These are phyloP conservation scores for Propithecus deckenii DNA, from an alignment of 2,797 vertebrate genomes.

Conservation along the genomic window DNA sequence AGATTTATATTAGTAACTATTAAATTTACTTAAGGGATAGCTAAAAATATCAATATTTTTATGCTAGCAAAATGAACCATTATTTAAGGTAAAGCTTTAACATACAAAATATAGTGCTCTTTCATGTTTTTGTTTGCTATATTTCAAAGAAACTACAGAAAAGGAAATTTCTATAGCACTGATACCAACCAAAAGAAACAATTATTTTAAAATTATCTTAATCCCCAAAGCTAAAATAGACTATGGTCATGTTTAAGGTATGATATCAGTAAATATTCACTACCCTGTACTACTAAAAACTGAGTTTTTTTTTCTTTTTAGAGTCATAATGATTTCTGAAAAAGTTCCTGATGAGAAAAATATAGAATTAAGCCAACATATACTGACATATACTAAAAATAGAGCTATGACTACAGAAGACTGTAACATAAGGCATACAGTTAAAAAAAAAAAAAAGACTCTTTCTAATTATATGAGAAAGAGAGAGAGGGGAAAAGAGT, in stretches of 20 bases:
- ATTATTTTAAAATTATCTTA: neutral
- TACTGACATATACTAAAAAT: constrained; percentile 67
- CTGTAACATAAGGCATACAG: neutral
- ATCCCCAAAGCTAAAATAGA: neutral
- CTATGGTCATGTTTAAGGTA: neutral
- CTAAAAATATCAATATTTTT: neutral
- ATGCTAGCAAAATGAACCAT: neutral
- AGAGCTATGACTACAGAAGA: neutral
- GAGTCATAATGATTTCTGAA: neutral
- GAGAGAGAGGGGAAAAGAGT: neutral
- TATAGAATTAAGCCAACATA: constrained; percentile 13
- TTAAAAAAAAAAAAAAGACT: neutral
- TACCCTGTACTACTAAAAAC: neutral
- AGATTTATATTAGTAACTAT: neutral
- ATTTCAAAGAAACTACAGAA: neutral
- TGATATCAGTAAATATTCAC: neutral
- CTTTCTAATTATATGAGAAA: constrained; percentile 13
- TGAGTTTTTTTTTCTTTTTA: neutral
- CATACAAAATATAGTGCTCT: neutral
- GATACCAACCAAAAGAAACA: neutral
- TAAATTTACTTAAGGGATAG: neutral
- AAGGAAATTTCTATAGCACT: neutral
- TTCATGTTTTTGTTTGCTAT: neutral
- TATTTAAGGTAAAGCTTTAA: neutral
- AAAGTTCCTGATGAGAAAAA: constrained; percentile 58